Percentiles rank a stretch among this genome's conserved stretches.
These are phyloP conservation scores for Trididemnum nubilum DNA, from an alignment of 23 tunicate species.

Conservation along the genomic window DNA sequence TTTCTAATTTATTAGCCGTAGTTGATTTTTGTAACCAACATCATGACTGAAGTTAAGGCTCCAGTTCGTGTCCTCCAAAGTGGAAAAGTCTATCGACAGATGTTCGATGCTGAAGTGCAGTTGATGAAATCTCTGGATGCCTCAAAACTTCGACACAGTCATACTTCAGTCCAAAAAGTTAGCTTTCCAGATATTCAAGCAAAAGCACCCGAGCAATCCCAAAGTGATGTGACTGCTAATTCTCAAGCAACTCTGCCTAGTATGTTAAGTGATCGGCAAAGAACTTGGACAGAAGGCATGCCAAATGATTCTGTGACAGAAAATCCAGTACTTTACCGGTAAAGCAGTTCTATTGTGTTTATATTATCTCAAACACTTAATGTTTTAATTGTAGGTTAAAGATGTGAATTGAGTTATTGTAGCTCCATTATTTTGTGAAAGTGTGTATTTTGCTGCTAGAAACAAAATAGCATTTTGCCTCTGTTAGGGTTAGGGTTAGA, in stretches of 20 bases:
- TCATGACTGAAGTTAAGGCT: conserved; percentile 68
- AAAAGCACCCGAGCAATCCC: neutral
- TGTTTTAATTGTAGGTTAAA: no score
- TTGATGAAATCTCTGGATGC: conserved; percentile 66
- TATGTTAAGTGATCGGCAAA: conserved; percentile 64
- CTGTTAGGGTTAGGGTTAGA: no score
- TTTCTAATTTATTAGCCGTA: no score
- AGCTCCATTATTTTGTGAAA: no score
- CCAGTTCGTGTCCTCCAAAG: conserved; percentile 89
- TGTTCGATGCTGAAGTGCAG: conserved; percentile 98
- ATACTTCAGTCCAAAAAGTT: conserved; percentile 3
- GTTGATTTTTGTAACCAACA: no score
- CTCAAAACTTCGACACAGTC: conserved; percentile 13
- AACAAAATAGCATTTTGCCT: no score
- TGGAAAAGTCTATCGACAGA: conserved; percentile 93
- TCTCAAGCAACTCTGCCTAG: neutral
- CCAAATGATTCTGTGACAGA: conserved; percentile 83
- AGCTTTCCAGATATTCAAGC: conserved; percentile 38
- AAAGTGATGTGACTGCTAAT: neutral
- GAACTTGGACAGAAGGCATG: conserved; percentile 75
- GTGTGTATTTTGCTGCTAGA: no score
- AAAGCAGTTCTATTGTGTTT: no score
- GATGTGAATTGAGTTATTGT: no score
- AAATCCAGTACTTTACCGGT: conserved; percentile 92
- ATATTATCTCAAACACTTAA: no score